Evolutionary conservation across 2,113 vertebrate genomes (phyloP).

Genomic region (Montifringilla adamsi): DNA sequence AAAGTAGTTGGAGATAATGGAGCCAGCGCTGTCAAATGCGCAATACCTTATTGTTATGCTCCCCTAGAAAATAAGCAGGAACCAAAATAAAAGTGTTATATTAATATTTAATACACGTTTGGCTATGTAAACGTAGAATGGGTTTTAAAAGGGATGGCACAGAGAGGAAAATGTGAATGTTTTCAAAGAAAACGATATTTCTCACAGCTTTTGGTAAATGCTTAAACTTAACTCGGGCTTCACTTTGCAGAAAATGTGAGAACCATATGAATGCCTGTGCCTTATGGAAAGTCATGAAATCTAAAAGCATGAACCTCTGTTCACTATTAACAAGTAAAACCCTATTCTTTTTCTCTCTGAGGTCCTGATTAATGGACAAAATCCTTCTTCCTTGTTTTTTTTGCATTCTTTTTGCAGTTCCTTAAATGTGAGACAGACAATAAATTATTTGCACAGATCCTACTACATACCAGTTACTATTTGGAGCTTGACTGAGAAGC

Average conservation of each 20-base stretch:
- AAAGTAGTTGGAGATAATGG: not conserved
- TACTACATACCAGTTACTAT: constrained; percentile 45
- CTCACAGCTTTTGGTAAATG: constrained; percentile 15
- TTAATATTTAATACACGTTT: constrained; percentile 34
- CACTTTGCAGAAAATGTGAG: constrained; percentile 49
- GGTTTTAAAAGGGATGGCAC: not conserved
- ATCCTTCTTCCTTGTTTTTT: not conserved
- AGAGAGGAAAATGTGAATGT: not conserved
- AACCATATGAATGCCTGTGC: constrained; percentile 28
- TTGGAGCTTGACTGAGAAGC: constrained; percentile 56
- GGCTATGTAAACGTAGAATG: not conserved
- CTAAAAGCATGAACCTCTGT: not conserved
- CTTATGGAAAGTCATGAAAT: constrained; percentile 41
- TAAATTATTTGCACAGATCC: constrained; percentile 21
- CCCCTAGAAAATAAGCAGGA: constrained; percentile 22
- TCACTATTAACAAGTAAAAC: constrained; percentile 36
- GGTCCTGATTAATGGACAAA: constrained; percentile 34
- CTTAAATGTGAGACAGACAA: constrained; percentile 43
- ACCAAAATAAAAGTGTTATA: not conserved
- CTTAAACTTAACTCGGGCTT: not conserved
- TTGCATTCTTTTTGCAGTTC: constrained; percentile 28
- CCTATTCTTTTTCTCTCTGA: constrained; percentile 31
- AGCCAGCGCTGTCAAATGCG: not conserved
- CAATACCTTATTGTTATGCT: not conserved
- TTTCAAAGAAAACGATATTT: constrained; percentile 22